A percentile compares a stretch with the other conserved stretches of the same genome.
Evolutionary conservation across 2,113 vertebrate species (phyloP).

Genomic region (Sula dactylatra): DNA sequence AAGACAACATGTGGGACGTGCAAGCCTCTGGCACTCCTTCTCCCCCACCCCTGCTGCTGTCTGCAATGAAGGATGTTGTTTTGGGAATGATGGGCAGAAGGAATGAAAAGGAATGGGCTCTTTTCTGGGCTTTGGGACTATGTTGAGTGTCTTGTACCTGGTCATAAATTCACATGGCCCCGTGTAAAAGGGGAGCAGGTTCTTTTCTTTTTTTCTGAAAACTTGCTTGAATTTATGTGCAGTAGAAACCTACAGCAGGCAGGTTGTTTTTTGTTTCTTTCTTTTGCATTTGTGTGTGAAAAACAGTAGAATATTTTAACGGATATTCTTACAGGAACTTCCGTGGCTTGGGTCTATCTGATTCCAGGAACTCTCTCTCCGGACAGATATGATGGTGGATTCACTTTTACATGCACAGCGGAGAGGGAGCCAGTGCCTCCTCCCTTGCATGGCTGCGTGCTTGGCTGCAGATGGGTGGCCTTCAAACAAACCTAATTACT

Average conservation of each 20-base stretch:
- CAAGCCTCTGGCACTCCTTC: neutral
- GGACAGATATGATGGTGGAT: slow-evolving; percentile 70
- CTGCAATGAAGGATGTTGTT: slow-evolving; percentile 75
- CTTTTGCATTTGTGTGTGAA: slow-evolving; percentile 50
- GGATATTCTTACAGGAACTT: slow-evolving; percentile 78
- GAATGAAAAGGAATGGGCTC: slow-evolving; percentile 17
- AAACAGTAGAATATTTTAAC: slow-evolving; percentile 75
- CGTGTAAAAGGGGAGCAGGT: slow-evolving; percentile 55
- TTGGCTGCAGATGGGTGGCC: slow-evolving; percentile 65
- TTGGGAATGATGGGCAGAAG: neutral
- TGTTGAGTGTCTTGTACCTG: neutral
- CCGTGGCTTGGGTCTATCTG: slow-evolving; percentile 70
- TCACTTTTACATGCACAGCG: slow-evolving; percentile 78
- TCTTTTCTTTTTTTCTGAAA: slow-evolving; percentile 36
- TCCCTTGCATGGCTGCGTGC: slow-evolving; percentile 76
- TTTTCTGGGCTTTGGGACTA: slow-evolving; percentile 8
- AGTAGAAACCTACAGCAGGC: neutral
- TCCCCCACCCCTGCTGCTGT: neutral
- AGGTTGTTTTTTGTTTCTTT: neutral
- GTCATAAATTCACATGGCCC: slow-evolving; percentile 61
- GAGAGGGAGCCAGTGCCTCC: slow-evolving; percentile 56
- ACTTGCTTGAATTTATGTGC: slow-evolving; percentile 70
- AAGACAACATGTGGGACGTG: neutral
- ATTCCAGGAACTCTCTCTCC: slow-evolving; percentile 72
- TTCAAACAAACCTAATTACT: slow-evolving; percentile 60